Evolutionary conservation across 2,888 invertebrate species (phyloP).

Genomic region (Meghimatium bilineatum): DNA sequence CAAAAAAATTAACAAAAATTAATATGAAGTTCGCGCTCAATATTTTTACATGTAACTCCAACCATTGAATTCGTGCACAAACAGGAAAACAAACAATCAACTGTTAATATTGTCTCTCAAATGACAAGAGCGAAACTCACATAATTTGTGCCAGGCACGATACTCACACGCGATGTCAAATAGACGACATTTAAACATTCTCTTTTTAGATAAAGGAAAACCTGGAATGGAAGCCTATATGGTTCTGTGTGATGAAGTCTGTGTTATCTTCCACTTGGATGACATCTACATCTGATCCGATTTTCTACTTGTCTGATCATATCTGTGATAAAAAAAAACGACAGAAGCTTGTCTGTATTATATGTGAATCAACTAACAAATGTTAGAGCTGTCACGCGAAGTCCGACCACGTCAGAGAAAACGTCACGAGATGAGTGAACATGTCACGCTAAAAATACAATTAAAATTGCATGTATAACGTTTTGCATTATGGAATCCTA

Average conservation of each 20-base stretch:
- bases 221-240: background rate
- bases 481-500: too few relatives aligned
- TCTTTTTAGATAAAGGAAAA: background rate
- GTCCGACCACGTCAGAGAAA: background rate
- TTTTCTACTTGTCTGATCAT: slow-evolving; percentile 18
- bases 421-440: background rate
- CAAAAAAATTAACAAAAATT: too few relatives aligned
- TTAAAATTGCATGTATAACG: too few relatives aligned
- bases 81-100: too few relatives aligned
- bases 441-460: background rate
- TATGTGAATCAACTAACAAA: background rate
- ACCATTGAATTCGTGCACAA: too few relatives aligned
- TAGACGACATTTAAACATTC: background rate
- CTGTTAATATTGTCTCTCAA: too few relatives aligned
- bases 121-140: too few relatives aligned
- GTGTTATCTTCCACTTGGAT: background rate
- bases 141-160: background rate
- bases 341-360: background rate
- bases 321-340: background rate
- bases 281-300: slow-evolving; percentile 10
- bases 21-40: too few relatives aligned
- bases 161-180: background rate
- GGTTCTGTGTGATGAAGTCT: background rate
- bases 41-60: too few relatives aligned
- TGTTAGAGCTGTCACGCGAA: background rate